Base-by-base conservation (phyloP, 1,140 invertebrate species). In the Drosophila mayri region DNA sequence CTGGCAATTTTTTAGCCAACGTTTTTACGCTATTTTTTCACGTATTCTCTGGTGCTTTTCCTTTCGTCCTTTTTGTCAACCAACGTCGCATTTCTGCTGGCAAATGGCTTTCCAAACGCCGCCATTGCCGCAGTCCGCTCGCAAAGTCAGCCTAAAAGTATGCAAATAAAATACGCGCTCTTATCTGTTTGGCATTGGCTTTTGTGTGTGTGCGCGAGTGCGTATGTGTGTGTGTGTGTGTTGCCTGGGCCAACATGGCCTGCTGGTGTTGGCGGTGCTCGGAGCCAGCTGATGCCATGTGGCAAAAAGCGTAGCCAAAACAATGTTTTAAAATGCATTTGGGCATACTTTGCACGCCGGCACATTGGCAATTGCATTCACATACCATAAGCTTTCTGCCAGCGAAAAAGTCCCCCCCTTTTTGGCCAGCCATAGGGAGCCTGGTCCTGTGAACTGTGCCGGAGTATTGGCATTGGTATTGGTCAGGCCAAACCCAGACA, bases 141-240 rank as follows among this genome's bases (percentile, higher is more conserved):
- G 84, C 76, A 73, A 80, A 84, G 60, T 88, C 84, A 81, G 84
- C 85, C 85, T 90, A 90, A 90, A 90, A 90, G 85, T 90, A 90
- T 90, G 85, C 85, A 90, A 90, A 90, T 90, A 90, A 90, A 90
- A 90, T 90, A 87, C 81, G 85, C 84, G 84, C 85, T 80, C 80
- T 87, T 87, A 87, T 87, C 84, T 87, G 85, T 80, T 90, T 87
- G 84, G 84, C 84, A 84, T 90, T 88, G 84, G 84, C 85, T 81
- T 90, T 78, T 84, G 82, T 87, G 52, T 37, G 32, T 37, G 32
- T 54, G 50, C 32, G 11, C 30, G 18, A 35, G 50, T 35, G 50
- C 50, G 50, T 32, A 14, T 32, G n/a, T 20, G 28, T 18, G n/a
- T 18, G 46, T 30, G 25, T 22, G 49, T 35, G 62, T 83, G 84